A percentile compares a stretch with the other conserved stretches of the same genome.
Evolutionary conservation across 2,888 invertebrate species (phyloP).

Genomic region (Synanthedon myopaeformis): DNA sequence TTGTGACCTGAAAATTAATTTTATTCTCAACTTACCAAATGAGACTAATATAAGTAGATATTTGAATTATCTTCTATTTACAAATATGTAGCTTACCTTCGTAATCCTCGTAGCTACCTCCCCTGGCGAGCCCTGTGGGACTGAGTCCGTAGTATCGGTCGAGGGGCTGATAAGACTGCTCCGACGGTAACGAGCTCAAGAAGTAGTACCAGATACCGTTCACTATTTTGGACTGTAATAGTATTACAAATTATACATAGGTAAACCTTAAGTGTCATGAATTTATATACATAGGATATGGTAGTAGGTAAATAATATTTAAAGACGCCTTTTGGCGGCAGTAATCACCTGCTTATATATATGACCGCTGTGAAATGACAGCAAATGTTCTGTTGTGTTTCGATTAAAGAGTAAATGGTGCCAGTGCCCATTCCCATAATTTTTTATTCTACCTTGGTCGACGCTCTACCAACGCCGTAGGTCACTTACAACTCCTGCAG

Average conservation of each 20-base stretch:
- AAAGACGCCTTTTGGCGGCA: no score
- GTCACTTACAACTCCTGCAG: no score
- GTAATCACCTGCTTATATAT: no score
- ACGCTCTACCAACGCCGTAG: no score
- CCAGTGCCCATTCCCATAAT: no score
- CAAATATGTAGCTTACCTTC: conserved; percentile 35
- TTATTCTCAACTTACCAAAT: background rate
- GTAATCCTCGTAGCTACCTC: conserved; percentile 59
- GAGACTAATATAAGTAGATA: background rate
- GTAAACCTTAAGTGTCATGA: no score
- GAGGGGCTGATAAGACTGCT: conserved; percentile 47
- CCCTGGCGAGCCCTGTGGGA: conserved; percentile 69
- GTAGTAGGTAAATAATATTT: no score
- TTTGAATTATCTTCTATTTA: background rate
- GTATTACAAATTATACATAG: background rate
- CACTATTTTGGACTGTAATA: conserved; percentile 56
- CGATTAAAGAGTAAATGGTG: no score
- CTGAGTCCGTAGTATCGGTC: conserved; percentile 67
- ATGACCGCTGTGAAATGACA: no score
- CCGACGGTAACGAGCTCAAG: conserved; percentile 67
- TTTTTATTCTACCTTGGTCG: no score
- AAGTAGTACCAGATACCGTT: conserved; percentile 72
- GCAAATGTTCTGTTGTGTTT: no score
- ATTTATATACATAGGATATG: no score
- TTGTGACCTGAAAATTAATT: conserved; percentile 58